Evolutionary conservation across 2,888 invertebrate species (phyloP), one percentile per base, ranked within the genome.

Genomic region (Argynnis bischoffii): DNA sequence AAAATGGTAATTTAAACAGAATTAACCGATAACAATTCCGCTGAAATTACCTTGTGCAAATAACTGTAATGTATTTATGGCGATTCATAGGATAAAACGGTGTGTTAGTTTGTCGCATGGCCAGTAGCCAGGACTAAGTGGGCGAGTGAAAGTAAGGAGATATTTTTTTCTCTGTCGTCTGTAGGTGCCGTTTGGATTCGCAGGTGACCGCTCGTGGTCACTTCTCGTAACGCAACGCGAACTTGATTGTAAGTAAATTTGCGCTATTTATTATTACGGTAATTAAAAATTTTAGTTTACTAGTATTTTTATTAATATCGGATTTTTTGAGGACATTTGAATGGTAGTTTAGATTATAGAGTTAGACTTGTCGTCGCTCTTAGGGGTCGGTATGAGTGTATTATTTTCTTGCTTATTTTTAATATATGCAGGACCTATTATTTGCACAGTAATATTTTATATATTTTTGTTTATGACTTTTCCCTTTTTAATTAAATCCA

Each of bases 121-220:
- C 75, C 74, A 73, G 73, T 76, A 41, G 81, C 75, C 82, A 87
- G 90, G 87, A 88, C 81, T 77, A 88, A 85, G 88, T 88, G 81
- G 87, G 74, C 76, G 75, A 85, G 89, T 89, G 92, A 92, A 92
- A 92, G 92, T 89, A 81, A 81, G 80, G 82, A 82, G 77, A 82
- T 80, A 41, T 11, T 77, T 83, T 82, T 85, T 81, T 85, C 85
- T 85, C 84, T 82, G 75, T 81, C 81, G 72, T 75, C 77, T 75
- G 71, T 77, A 75, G 75, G 71, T 71, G 73, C 72, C 69, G 71
- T 73, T 75, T 77, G 79, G 79, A 79, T 78, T 77, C 75, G 80
- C 77, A 69, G 51, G 74, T 74, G 75, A 77, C 76, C 80, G 80
- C 77, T 81, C 74, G 80, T 75, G 51, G 61, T 77, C 78, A 80